phyloP scores from a whole-genome alignment of 2,888 invertebrate genomes.

The Amitus sp. region DNA sequence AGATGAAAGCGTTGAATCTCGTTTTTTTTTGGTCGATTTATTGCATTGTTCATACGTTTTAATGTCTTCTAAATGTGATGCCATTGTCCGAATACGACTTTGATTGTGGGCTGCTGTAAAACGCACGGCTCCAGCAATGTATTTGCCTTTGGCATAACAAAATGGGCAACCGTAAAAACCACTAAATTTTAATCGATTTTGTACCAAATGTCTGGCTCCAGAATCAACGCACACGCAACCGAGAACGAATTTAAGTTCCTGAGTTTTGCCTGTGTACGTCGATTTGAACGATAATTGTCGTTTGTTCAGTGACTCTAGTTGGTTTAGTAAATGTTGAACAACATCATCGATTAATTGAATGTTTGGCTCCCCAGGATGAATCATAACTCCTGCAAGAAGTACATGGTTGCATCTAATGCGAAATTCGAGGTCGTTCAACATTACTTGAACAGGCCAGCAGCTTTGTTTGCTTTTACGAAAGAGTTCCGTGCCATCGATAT shows the following conservation, averaged over 20 bases:
- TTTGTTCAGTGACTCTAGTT: background rate
- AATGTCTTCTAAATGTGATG: background rate
- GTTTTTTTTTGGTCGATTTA: background rate
- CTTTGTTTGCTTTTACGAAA: constrained; percentile 13
- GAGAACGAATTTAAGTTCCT: background rate
- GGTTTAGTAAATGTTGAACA: constrained; percentile 10
- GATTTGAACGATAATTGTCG: constrained; percentile 2
- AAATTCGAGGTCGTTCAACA: constrained; percentile 13
- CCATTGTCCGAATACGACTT: background rate
- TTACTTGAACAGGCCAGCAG: constrained; percentile 14
- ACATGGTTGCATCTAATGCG: constrained; percentile 9
- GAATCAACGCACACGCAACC: constrained; percentile 9
- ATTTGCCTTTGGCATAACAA: constrained; percentile 14
- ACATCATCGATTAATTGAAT: constrained; percentile 22
- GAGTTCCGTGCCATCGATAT: constrained; percentile 11
- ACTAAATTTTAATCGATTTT: constrained; percentile 20
- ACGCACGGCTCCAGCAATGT: background rate
- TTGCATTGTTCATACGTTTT: background rate
- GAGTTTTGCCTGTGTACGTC: background rate
- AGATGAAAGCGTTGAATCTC: constrained; percentile 1
- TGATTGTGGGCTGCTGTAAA: background rate
- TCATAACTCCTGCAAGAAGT: constrained; percentile 21
- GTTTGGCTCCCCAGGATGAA: constrained; percentile 23
- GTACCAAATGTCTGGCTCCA: constrained; percentile 13
- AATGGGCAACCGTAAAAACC: constrained; percentile 18